These are phyloP conservation scores for Anguilla japonica DNA, from an alignment of 2,113 vertebrate genomes.

Conservation along the genomic window DNA sequence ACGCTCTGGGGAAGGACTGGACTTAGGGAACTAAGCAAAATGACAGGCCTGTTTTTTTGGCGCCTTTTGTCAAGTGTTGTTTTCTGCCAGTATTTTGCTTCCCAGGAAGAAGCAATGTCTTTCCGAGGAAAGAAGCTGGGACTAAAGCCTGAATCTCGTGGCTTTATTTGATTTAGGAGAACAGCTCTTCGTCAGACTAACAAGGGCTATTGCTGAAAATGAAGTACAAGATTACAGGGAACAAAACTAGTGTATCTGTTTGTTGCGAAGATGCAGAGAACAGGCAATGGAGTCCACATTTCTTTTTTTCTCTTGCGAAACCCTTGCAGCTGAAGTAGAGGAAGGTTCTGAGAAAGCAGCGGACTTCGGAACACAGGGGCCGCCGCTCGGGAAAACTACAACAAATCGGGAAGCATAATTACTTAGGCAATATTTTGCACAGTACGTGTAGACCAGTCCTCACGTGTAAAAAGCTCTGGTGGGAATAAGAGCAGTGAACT, in stretches of 20 bases:
- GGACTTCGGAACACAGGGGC: not conserved
- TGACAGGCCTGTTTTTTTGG: not conserved
- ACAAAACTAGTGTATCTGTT: not conserved
- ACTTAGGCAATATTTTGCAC: not conserved
- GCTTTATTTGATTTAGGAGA: not conserved
- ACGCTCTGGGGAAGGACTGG: not conserved
- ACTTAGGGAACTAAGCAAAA: not conserved
- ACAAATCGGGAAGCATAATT: not conserved
- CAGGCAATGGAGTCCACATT: not conserved
- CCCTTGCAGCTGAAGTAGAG: not conserved
- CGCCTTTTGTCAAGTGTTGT: not conserved
- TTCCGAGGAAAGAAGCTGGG: not conserved
- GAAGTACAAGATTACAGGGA: not conserved
- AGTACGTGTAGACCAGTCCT: not conserved
- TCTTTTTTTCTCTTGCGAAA: not conserved
- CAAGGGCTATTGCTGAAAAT: not conserved
- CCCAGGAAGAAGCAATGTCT: not conserved
- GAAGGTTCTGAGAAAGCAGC: not conserved
- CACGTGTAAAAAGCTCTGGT: not conserved
- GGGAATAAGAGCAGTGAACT: not conserved
- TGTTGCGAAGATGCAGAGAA: not conserved
- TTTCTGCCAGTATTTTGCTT: conserved; percentile 6
- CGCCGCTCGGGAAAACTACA: not conserved
- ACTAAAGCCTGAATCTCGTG: not conserved
- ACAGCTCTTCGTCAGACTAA: not conserved